These are phyloP conservation scores for Heliocidaris tuberculata DNA, from an alignment of 35 echinoderm and acorn worm genomes.

Conservation along the genomic window DNA sequence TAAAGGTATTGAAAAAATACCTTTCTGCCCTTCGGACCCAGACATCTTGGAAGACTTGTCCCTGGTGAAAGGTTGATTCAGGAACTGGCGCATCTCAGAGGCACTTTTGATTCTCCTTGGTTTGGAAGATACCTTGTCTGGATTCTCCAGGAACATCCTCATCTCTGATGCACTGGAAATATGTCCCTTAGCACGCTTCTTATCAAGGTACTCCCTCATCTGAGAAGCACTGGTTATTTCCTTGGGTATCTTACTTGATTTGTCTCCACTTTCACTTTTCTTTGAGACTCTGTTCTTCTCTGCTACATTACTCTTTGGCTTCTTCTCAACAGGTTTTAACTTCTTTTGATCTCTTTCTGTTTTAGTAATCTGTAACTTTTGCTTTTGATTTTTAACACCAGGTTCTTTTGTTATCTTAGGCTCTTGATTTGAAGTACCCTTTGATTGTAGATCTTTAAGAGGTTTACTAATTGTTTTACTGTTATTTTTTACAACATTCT, in stretches of 20 bases:
- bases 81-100: constrained; percentile 28
- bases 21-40: neutral
- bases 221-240: constrained; percentile 6
- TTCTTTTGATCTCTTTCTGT: neutral
- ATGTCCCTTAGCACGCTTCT: neutral
- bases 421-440: neutral
- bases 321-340: neutral
- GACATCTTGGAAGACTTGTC: neutral
- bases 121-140: neutral
- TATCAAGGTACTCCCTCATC: neutral
- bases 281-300: neutral
- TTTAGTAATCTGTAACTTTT: neutral
- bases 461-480: neutral
- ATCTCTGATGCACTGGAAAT: constrained; percentile 8
- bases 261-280: neutral
- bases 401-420: neutral
- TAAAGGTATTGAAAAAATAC: neutral
- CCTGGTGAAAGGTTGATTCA: neutral
- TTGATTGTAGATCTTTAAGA: neutral
- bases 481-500: neutral
- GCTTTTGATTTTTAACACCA: neutral
- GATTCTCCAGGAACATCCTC: constrained; percentile 22
- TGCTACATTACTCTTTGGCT: neutral
- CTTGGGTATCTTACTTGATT: neutral
- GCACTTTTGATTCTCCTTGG: constrained; percentile 2